phyloP scores from a whole-genome alignment of 2,888 invertebrate species.

The Latheticus oryzae region DNA sequence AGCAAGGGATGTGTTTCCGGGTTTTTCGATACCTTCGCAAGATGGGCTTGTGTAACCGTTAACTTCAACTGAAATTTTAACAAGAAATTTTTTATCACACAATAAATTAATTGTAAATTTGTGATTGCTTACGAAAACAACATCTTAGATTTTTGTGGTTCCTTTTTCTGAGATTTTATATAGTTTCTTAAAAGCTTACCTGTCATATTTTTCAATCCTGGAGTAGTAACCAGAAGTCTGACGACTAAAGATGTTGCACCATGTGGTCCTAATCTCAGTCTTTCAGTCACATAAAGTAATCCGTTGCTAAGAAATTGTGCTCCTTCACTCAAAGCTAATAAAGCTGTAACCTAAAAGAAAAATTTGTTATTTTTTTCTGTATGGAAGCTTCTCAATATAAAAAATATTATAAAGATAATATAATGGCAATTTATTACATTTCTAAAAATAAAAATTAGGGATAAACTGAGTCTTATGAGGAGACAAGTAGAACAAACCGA shows the following conservation, averaged over 20 bases:
- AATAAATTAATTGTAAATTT: too few species aligned
- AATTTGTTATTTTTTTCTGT: too few species aligned
- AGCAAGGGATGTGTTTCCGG: slow-evolving; percentile 71
- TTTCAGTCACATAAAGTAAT: slow-evolving; percentile 74
- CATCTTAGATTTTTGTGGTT: too few species aligned
- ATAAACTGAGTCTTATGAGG: slow-evolving; percentile 7
- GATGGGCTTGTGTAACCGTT: slow-evolving; percentile 75
- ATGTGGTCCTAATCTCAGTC: slow-evolving; percentile 73
- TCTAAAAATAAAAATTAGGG: slow-evolving; percentile 1
- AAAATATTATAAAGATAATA: neutral
- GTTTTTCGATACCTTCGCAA: slow-evolving; percentile 71
- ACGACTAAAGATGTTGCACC: slow-evolving; percentile 76
- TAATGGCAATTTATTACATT: too few species aligned
- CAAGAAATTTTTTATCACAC: too few species aligned
- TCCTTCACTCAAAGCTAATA: slow-evolving; percentile 73
- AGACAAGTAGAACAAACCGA: slow-evolving; percentile 18
- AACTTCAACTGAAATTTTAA: slow-evolving; percentile 75
- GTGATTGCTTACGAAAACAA: too few species aligned
- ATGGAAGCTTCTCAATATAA: neutral
- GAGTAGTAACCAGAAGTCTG: slow-evolving; percentile 72
- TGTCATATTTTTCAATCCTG: slow-evolving; percentile 75
- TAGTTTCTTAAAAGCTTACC: too few species aligned
- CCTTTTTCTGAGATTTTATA: too few species aligned
- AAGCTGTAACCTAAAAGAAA: slow-evolving; percentile 73
- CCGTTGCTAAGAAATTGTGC: slow-evolving; percentile 76